phyloP scores from a whole-genome alignment of 2,888 invertebrate genomes.

The Pammene aurita region DNA sequence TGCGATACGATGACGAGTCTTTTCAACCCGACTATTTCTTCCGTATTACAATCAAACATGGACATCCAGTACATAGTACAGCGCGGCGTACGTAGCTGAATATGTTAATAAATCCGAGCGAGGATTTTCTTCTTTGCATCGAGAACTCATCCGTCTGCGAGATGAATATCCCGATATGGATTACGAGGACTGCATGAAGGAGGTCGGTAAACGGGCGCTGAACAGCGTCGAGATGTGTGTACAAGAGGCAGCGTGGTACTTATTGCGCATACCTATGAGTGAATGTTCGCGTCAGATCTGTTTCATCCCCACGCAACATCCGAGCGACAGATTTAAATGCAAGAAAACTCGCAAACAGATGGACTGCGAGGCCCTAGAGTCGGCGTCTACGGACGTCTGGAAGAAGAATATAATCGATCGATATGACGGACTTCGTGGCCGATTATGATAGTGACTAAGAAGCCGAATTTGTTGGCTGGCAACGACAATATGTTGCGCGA shows the following conservation, averaged over 20 bases:
- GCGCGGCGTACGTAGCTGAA: no score
- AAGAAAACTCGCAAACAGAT: constrained; percentile 50
- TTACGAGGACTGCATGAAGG: no score
- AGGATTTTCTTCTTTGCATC: no score
- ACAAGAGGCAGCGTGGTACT: constrained; percentile 71
- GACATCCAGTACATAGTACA: no score
- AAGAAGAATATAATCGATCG: constrained; percentile 52
- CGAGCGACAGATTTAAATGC: constrained; percentile 55
- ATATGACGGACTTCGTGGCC: constrained; percentile 52
- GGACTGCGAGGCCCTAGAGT: constrained; percentile 49
- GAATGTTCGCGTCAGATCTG: constrained; percentile 50
- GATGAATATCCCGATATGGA: no score
- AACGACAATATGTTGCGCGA: no score
- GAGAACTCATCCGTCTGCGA: no score
- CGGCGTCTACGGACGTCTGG: constrained; percentile 51
- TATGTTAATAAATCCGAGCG: neutral
- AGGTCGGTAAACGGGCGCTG: neutral
- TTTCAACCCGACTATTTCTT: no score
- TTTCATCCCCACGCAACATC: constrained; percentile 63
- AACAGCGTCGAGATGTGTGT: constrained; percentile 56
- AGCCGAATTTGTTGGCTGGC: constrained; percentile 53
- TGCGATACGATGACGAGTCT: no score
- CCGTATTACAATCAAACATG: no score
- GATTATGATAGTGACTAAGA: constrained; percentile 48
- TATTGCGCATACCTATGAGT: constrained; percentile 67